Base-by-base conservation (phyloP, 92 coral and sea anemone genomes). In the Palythoa grandis region DNA sequence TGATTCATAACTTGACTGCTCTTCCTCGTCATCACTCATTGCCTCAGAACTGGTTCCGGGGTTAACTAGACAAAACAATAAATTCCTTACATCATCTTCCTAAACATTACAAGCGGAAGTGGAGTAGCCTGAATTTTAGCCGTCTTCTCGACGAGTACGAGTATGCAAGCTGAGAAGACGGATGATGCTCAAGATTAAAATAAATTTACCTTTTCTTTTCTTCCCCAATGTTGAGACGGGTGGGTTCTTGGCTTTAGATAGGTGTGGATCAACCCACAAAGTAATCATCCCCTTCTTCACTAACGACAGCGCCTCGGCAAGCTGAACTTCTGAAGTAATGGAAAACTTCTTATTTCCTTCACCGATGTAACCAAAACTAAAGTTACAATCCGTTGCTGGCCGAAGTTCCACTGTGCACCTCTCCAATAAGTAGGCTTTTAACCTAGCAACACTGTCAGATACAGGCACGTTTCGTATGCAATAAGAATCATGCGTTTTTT, bases 291-390 rank as follows among this genome's bases (percentile, higher is more conserved):
- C 90, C n/a, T 20, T 82, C 13, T 88, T 71, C 47, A 47, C 88
- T n/a, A 83, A 82, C 0, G 88, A 88, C 68, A 84, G 37, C 11
- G 79, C 88, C 71, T 84, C 86, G 13, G 88, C 86, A 15, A 88
- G 84, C 54, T 77, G 91, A 35, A 76, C 19, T 68, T 83, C 79
- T 4, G 76, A 20, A 6, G 70, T 66, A 7, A 88, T 88, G 63
- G 78, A 29, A 39, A 84, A 88, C 60, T 70, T 87, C 60, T 70
- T 66, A 38, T 88, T 85, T 47, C 85, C 77, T n/a, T 88, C 76
- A 25, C 84, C 65, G 75, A 71, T 43, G 67, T 83, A 83, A 13
- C 91, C 91, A 11, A 88, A 19, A 8, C 16, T 70, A 76, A 88
- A 84, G 52, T 52, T 70, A 11, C 22, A 38, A 57, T 84, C 88